Percentiles rank a stretch among this genome's conserved stretches.
These are phyloP conservation scores for Micrasema minimum DNA, from an alignment of 1,140 invertebrate genomes.

Conservation along the genomic window DNA sequence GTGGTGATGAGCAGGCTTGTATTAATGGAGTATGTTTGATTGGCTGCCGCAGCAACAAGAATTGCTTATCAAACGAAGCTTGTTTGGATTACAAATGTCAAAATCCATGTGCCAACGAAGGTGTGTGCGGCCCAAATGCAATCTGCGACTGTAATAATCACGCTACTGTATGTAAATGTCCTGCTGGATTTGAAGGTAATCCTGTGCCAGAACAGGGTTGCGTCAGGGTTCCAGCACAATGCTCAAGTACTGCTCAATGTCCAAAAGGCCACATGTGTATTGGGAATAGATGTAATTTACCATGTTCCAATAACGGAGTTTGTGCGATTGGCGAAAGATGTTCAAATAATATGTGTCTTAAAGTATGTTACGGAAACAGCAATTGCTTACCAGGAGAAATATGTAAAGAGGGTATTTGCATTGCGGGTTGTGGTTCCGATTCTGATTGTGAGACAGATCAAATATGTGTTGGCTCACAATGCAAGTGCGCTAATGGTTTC, in stretches of 20 bases:
- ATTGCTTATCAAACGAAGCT: constrained; percentile 79
- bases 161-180: constrained; percentile 79
- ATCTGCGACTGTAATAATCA: constrained; percentile 80
- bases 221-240: constrained; percentile 76
- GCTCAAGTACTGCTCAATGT: constrained; percentile 75
- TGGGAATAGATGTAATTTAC: constrained; percentile 77
- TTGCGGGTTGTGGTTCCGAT: constrained; percentile 83
- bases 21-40: constrained; percentile 79
- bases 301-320: constrained; percentile 74
- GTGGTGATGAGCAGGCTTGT: constrained; percentile 83
- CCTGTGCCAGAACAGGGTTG: constrained; percentile 91
- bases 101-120: constrained; percentile 81
- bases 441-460: constrained; percentile 83
- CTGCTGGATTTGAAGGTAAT: constrained; percentile 84
- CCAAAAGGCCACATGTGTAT: constrained; percentile 79
- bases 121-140: constrained; percentile 86
- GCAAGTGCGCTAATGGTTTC: constrained; percentile 80
- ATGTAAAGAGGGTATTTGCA: constrained; percentile 82
- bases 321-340: constrained; percentile 89
- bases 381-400: constrained; percentile 91
- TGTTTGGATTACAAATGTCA: constrained; percentile 87
- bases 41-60: constrained; percentile 84
- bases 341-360: constrained; percentile 79
- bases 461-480: constrained; percentile 83
- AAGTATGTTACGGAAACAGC: constrained; percentile 88